Conservation (phyloP, 2,888 invertebrate genomes). For the Pemphredon lugubris region DNA sequence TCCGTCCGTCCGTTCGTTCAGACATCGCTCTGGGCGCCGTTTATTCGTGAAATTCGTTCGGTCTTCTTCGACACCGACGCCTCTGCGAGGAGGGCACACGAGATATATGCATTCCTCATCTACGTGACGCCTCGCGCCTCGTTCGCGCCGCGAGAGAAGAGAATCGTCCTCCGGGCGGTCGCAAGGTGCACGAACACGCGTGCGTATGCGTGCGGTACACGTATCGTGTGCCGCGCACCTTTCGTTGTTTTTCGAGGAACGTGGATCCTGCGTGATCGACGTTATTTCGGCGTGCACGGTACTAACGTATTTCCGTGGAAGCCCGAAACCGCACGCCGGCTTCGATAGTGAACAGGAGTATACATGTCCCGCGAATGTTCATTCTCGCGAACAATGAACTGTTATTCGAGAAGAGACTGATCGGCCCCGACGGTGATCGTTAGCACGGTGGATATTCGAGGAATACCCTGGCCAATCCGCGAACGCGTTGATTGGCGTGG, state of each 20-base stretch:
- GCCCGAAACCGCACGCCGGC: not conserved
- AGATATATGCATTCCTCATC: constrained; percentile 27
- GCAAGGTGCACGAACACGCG: constrained; percentile 36
- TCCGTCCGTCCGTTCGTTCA: constrained; percentile 18
- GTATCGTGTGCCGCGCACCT: constrained; percentile 1
- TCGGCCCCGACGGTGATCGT: no score
- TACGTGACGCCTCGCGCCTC: constrained; percentile 28
- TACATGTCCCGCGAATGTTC: not conserved
- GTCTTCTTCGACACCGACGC: constrained; percentile 23
- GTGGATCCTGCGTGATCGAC: constrained; percentile 28
- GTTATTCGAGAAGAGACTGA: not conserved
- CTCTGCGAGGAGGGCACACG: constrained; percentile 7
- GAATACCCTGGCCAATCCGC: not conserved
- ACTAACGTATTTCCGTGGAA: not conserved
- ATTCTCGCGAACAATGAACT: not conserved
- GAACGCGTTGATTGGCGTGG: no score
- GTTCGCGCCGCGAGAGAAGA: constrained; percentile 14
- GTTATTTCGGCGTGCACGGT: constrained; percentile 5
- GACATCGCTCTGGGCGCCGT: constrained; percentile 31
- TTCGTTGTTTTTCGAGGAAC: constrained; percentile 28
- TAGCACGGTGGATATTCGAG: no score
- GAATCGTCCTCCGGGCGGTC: constrained; percentile 19
- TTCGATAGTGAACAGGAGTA: not conserved
- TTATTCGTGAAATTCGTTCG: constrained; percentile 46
- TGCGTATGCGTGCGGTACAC: constrained; percentile 8